Base-by-base conservation (phyloP, 2,888 invertebrate genomes). In the Caradrina clavipalpis region DNA sequence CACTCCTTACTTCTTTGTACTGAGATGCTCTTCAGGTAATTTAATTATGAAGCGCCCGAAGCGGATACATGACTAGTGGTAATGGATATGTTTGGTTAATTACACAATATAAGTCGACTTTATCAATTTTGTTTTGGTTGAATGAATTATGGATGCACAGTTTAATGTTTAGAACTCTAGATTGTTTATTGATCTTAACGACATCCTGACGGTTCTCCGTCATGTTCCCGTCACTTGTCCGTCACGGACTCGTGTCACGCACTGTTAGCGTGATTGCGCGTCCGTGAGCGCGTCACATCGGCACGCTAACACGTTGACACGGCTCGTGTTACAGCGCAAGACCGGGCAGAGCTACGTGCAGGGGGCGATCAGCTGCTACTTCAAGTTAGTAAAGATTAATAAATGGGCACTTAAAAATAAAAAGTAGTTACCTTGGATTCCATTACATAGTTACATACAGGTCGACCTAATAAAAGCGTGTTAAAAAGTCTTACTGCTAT, bases 21-120 rank as follows among this genome's bases (percentile, higher is more conserved):
- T 11, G 22, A 76, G 51, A 21, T 21, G 10, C 21, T 81, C n/a
- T 31, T 50, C 49, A 49, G 55, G 51, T 59, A 53, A 54, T 42
- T 61, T 35, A 42, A 79, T 69, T 55, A 78, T 63, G 8, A 59
- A 64, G 49, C 67, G 49, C 26, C 26, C 55, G 22, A 56, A n/a
- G 3, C 35, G 15, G n/a, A 78, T 39, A n/a, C 19, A 35, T 15
- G n/a, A 49, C 13, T 47, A 42, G 15, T 31, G 22, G 22, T 53
- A 15, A 63, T 22, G 10, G 39, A 59, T 21, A 47, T 50, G 15
- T 50, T 55, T 5, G 6, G 6, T 1, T 57, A n/a, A 39, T 47
- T 22, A 21, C 15, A 58, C 17, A 0, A 19, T 19, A 13, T 55
- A 8, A 5, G 42, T 5, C 2, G 19, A 54, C 26, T 19, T 17